Evolutionary conservation across 2,888 invertebrate species (phyloP).

Genomic region (Volucella zonaria): DNA sequence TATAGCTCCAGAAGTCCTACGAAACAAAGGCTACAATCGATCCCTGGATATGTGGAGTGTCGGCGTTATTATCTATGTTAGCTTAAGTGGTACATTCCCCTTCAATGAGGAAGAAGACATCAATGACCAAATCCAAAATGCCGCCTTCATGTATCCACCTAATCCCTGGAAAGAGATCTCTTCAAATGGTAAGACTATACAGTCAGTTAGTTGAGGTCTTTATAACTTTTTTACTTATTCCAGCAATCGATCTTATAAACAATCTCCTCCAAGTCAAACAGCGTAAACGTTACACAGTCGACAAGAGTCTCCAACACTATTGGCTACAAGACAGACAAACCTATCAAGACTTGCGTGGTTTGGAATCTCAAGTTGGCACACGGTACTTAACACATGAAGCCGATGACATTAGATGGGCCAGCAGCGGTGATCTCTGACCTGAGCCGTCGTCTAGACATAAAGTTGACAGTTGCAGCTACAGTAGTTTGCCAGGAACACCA

Average conservation of each 20-base stretch:
- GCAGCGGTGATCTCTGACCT: slow-evolving; percentile 82
- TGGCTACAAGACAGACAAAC: slow-evolving; percentile 99
- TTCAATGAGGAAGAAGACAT: slow-evolving; percentile 99
- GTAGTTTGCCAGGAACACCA: slow-evolving; percentile 79
- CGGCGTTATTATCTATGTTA: slow-evolving; percentile 99
- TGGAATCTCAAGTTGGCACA: slow-evolving; percentile 91
- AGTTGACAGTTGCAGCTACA: slow-evolving; percentile 77
- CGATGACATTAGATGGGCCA: slow-evolving; percentile 94
- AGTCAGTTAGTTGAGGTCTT: background rate
- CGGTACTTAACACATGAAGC: slow-evolving; percentile 96
- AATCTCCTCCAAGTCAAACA: slow-evolving; percentile 98
- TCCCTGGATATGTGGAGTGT: slow-evolving; percentile 99
- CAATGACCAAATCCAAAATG: slow-evolving; percentile 99
- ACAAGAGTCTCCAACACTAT: slow-evolving; percentile 96
- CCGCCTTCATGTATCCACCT: slow-evolving; percentile 99
- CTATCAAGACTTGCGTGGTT: slow-evolving; percentile 95
- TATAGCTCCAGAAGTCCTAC: slow-evolving; percentile 96
- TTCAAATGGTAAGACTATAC: slow-evolving; percentile 86
- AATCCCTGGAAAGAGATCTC: slow-evolving; percentile 99
- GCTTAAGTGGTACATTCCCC: slow-evolving; percentile 98
- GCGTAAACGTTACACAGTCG: slow-evolving; percentile 96
- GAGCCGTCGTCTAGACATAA: slow-evolving; percentile 76
- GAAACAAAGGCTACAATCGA: slow-evolving; percentile 99
- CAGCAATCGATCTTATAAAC: slow-evolving; percentile 98
- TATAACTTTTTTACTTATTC: slow-evolving; percentile 4